Base-by-base conservation (phyloP, 2,888 invertebrate genomes). In the Morpho helenor region DNA sequence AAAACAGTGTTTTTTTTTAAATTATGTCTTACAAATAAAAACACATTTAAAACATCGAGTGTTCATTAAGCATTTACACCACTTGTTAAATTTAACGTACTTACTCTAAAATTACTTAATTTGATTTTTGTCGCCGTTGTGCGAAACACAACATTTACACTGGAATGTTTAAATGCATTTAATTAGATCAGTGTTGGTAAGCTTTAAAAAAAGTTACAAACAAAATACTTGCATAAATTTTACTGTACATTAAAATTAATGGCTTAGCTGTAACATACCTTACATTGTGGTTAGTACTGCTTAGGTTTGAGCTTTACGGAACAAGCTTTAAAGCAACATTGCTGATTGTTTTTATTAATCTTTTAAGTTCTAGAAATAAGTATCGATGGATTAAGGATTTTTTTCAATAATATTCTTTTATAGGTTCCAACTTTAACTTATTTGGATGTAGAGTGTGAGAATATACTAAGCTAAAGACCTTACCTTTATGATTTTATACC, bases 51-150 rank as follows among this genome's bases (percentile, higher is more conserved):
- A 46, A 41, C 40, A 46, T 46, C 45, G 45, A 46, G n/a, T 47
- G 47, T 53, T 41, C 41, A 53, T 41, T 47, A 41, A 53, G 22
- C 52, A 40, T 46, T 40, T 43, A 43, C 43, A 16, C 22, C 9
- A 53, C 41, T 53, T 53, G 16, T 41, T 47, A 16, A 42, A 57
- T 10, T 52, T 45, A 45, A 44, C 39, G 3, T 23, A 60, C 52
- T 54, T 53, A 49, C 31, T 40, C 39, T 47, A 23, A 45, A 53
- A 47, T 23, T 49, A 55, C 45, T 52, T 52, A 45, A 43, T 58
- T 53, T 49, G 22, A 41, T 39, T 49, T 40, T 45, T 49, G 39
- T 55, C 10, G 45, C n/a, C 23, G 31, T 16, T 54, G 41, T 42
- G 53, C 10, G n/a, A 47, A 22, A 47, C 7, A 46, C 50, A 46